Evolutionary conservation across 2,797 vertebrate genomes (phyloP), one percentile per base, ranked within the genome.

Genomic region (Cyprinella venusta): DNA sequence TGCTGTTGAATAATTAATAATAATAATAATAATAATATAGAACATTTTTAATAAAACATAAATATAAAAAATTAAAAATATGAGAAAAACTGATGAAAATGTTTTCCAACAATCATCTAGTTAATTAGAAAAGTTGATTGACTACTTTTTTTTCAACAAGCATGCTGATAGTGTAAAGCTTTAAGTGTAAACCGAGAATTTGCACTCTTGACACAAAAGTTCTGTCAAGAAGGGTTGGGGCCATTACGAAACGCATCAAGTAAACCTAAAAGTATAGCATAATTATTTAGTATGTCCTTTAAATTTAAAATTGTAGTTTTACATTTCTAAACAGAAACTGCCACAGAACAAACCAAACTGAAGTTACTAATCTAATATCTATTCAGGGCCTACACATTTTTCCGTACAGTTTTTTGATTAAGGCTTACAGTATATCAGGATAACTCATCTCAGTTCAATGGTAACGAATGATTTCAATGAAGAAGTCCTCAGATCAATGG

Each of bases 401-500:
- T 71, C 45, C 30, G 16, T 71, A 30, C 16, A 30, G 24, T 30
- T 71, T 71, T 71, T 24, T 50, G 16, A n/a, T n/a, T n/a, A n/a
- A n/a, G n/a, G n/a, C n/a, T n/a, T n/a, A n/a, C n/a, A n/a, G 42
- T 50, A 33, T 19, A 71, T 71, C 0, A 1, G 19, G 45, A 50
- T 52, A 54, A 68, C 76, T 8, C 5, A 64, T 77, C 26, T 68
- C 13, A 79, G 48, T 68, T 56, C 48, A 69, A 38, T n/a, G 16
- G 4, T 36, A 36, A 50, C 10, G 36, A 67, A 78, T 24, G 26
- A 50, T 16, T 33, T 33, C 45, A 64, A 30, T 30, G 6, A 64
- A 8, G 59, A 64, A 30, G 24, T 63, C 3, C 30, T n/a, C n/a
- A n/a, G n/a, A n/a, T n/a, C n/a, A n/a, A n/a, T n/a, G n/a, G n/a